Evolutionary conservation across 2,113 vertebrate genomes (phyloP), one percentile per base, ranked within the genome.

Genomic region (Scomber japonicus): DNA sequence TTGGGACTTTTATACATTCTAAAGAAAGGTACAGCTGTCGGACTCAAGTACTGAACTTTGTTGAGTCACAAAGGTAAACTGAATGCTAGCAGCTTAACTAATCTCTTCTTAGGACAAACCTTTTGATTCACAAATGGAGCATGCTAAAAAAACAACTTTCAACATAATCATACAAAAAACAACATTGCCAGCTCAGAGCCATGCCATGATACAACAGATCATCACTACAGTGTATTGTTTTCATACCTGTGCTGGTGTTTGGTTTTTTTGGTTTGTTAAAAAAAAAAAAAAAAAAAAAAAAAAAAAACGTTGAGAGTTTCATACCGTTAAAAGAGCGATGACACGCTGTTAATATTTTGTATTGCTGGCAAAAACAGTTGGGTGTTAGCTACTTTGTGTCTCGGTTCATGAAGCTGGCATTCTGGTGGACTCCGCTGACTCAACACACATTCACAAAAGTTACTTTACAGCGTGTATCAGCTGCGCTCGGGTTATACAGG

Each of bases 241-340:
- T 84, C 66, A 75, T 91, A 78, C 81, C 88, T 81, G 85, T 88
- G 93, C 94, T 95, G 94, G 93, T 94, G 93, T 88, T 93, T 82
- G 77, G 14, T 87, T 88, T 93, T 93, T 93, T 93, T 91, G 85
- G 81, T 93, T 88, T 87, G 71, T 90, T 90, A 69, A 82, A 71
- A 40, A 40, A 81, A 57, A 27, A 3, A 27, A 27, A 3, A 27
- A 3, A 27, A 27, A 3, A 27, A 27, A 27, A 21, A 21, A 21
- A 21, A 21, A 21, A 21, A 21, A 21, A 21, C 21, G 21, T 69
- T 57, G 35, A 46, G 53, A 81, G 76, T 78, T 66, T 69, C 68
- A 57, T 49, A 21, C 63, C 53, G 30, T 69, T 69, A 77, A 85
- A 83, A 79, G 56, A 76, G 75, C 24, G 24, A 27, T 12, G 48